Percentiles rank a stretch among this genome's conserved stretches.
phyloP scores from a whole-genome alignment of 1,140 invertebrate species.

The Alviniconcha marisindica region DNA sequence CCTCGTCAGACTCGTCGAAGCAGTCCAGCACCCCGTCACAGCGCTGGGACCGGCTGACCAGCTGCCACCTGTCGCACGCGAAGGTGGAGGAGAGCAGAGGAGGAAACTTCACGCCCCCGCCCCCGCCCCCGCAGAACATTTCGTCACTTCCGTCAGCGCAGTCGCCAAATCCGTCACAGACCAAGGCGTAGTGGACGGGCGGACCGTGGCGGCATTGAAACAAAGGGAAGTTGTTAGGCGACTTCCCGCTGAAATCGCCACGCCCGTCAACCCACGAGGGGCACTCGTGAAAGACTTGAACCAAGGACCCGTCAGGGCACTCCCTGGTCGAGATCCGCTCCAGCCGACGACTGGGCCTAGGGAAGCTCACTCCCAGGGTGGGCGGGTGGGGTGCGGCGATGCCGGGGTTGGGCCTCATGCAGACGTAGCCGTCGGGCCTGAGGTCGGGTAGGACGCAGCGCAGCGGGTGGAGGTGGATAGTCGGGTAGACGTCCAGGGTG shows the following conservation, averaged over 20 bases:
- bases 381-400: not conserved
- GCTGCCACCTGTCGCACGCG: conserved; percentile 31
- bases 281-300: conserved; percentile 21
- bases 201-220: conserved; percentile 10
- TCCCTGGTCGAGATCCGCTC: not conserved
- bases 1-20: conserved; percentile 40
- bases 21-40: conserved; percentile 43
- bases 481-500: not conserved
- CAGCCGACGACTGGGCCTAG: not conserved
- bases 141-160: conserved; percentile 42
- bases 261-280: not conserved
- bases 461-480: not conserved
- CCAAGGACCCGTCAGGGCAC: conserved; percentile 21
- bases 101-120: not conserved
- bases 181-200: conserved; percentile 26
- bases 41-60: not conserved
- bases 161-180: conserved; percentile 42
- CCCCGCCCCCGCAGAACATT: conserved; percentile 5
- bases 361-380: not conserved
- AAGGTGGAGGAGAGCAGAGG: not conserved
- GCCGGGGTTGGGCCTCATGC: conserved; percentile 23
- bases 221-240: not conserved
- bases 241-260: not conserved
- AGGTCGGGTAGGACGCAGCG: not conserved
- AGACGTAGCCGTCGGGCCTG: conserved; percentile 21